Conservation (phyloP, 2,797 vertebrate genomes). For the Discoglossus pictus region DNA sequence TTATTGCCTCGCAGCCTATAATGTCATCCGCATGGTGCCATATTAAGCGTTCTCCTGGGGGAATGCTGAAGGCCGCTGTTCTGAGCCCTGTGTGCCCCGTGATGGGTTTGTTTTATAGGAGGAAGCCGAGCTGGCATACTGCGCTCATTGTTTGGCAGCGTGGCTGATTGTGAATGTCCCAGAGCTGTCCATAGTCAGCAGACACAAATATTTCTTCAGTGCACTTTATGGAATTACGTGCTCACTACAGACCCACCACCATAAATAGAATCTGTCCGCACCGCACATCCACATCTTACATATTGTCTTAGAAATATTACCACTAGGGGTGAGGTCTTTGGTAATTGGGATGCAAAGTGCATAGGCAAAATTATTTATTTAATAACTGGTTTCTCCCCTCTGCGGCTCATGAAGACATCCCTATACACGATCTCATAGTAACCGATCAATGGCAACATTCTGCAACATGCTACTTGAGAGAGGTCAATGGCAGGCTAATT, state of each 20-base stretch:
- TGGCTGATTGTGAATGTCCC: not conserved
- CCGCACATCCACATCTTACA: no score
- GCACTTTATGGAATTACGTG: conserved; percentile 4
- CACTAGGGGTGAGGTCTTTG: no score
- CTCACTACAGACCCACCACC: not conserved
- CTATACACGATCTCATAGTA: no score
- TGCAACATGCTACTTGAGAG: no score
- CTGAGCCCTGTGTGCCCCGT: conserved; percentile 17
- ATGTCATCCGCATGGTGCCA: not conserved
- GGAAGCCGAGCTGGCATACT: conserved; percentile 20
- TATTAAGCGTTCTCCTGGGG: conserved; percentile 27
- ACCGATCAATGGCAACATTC: no score
- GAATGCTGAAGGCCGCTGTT: conserved; percentile 20
- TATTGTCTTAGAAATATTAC: no score
- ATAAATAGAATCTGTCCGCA: not conserved
- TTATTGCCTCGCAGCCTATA: no score
- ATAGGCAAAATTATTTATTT: no score
- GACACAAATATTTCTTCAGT: conserved; percentile 22
- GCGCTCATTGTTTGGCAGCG: conserved; percentile 29
- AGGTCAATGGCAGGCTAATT: no score
- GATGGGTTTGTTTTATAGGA: conserved; percentile 30
- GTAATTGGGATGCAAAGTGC: no score
- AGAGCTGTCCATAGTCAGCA: conserved; percentile 38
- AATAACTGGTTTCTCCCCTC: no score
- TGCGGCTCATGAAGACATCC: no score